phyloP scores from a whole-genome alignment of 2,113 vertebrate genomes.

The Corvus hawaiiensis region DNA sequence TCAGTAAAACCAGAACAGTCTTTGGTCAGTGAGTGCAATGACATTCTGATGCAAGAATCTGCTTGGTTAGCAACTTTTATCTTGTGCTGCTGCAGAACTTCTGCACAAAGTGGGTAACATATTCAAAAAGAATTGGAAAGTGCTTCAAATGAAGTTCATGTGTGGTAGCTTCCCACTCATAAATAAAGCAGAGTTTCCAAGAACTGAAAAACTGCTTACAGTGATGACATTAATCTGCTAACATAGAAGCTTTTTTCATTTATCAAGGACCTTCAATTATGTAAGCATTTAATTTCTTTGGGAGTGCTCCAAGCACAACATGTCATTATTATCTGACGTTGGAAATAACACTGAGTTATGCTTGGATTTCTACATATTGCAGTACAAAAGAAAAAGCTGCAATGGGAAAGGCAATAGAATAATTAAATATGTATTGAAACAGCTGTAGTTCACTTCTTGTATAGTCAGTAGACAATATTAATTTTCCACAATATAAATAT shows the following conservation, averaged over 20 bases:
- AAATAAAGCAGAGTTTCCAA: constrained; percentile 36
- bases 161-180: constrained; percentile 7
- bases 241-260: neutral
- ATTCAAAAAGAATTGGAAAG: neutral
- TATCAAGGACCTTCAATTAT: constrained; percentile 8
- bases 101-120: constrained; percentile 2
- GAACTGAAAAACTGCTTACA: constrained; percentile 14
- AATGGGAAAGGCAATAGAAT: constrained; percentile 15
- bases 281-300: neutral
- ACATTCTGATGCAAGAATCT: constrained; percentile 46
- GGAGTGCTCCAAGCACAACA: constrained; percentile 8
- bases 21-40: constrained; percentile 74
- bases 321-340: neutral
- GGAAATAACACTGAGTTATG: neutral
- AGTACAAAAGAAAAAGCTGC: neutral
- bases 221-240: neutral
- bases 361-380: neutral
- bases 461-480: constrained; percentile 10
- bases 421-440: constrained; percentile 33
- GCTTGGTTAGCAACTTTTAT: constrained; percentile 26
- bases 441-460: constrained; percentile 28
- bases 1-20: constrained; percentile 56
- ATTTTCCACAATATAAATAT: constrained; percentile 44
- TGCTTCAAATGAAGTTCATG: constrained; percentile 25
- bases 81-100: constrained; percentile 40